These are phyloP conservation scores for Drosophila affinis DNA, from an alignment of 2,888 invertebrate species.

Conservation along the genomic window DNA sequence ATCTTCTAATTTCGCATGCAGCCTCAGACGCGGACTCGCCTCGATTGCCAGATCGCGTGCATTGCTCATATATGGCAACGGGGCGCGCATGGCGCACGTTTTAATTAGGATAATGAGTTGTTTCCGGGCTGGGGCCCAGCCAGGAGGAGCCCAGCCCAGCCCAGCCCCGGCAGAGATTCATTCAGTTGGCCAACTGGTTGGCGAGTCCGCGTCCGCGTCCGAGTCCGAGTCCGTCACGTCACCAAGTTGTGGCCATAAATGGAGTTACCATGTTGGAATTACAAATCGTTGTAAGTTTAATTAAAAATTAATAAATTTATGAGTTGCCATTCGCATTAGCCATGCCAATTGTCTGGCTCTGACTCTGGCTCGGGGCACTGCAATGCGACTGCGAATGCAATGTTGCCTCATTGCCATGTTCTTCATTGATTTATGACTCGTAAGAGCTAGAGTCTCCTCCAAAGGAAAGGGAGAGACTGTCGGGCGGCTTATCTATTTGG, in stretches of 20 bases:
- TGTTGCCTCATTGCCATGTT: constrained; percentile 30
- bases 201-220: constrained; percentile 13
- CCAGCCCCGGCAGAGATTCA: constrained; percentile 40
- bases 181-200: constrained; percentile 35
- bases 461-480: constrained; percentile 64
- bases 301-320: constrained; percentile 80
- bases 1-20: constrained; percentile 54
- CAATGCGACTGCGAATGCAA: constrained; percentile 21
- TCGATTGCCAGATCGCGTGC: constrained; percentile 82
- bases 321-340: constrained; percentile 77
- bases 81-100: constrained; percentile 81
- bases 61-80: constrained; percentile 79
- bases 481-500: constrained; percentile 59
- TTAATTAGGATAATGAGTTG: constrained; percentile 83
- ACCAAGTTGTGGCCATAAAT: constrained; percentile 61
- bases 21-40: constrained; percentile 54
- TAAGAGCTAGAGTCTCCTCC: constrained; percentile 12
- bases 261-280: constrained; percentile 64
- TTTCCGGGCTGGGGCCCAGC: constrained; percentile 74
- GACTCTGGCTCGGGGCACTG: constrained; percentile 44
- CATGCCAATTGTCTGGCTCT: constrained; percentile 74
- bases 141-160: constrained; percentile 33
- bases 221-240: constrained; percentile 1
- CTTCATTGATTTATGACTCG: constrained; percentile 59
- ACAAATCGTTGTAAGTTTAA: constrained; percentile 77